phyloP scores from a whole-genome alignment of 2,888 invertebrate species.

The Drepanosiphum platanoidis region DNA sequence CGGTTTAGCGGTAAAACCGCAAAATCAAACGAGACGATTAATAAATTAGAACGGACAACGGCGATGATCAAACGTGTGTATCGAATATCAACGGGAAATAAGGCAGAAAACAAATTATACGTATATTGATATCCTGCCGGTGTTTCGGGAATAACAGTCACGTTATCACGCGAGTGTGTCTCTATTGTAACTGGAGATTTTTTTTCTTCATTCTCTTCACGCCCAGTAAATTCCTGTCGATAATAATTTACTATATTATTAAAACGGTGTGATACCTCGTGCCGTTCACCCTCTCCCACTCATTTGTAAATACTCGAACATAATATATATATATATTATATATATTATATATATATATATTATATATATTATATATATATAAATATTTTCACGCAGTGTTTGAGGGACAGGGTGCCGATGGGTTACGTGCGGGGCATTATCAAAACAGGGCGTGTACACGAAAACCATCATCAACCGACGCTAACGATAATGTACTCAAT shows the following conservation, averaged over 20 bases:
- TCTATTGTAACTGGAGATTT: not conserved
- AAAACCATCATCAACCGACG: constrained; percentile 45
- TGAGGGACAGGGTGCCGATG: constrained; percentile 7
- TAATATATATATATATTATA: too few relatives aligned
- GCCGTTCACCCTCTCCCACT: not conserved
- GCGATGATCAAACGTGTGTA: not conserved
- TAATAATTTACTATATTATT: constrained; percentile 19
- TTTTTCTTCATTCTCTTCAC: not conserved
- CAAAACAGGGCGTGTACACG: constrained; percentile 41
- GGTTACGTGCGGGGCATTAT: constrained; percentile 19
- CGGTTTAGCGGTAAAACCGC: not conserved
- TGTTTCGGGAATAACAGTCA: constrained; percentile 11
- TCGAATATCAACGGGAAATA: not conserved
- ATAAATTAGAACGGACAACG: not conserved
- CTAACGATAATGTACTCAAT: constrained; percentile 59
- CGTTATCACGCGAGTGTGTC: constrained; percentile 6
- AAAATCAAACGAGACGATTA: not conserved
- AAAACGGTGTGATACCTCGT: not conserved
- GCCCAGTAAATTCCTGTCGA: constrained; percentile 3
- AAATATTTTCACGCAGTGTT: constrained; percentile 1
- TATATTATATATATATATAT: too few relatives aligned
- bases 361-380: not conserved
- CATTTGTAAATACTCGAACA: constrained; percentile 21
- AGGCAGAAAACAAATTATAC: not conserved
- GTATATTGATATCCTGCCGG: not conserved